phyloP scores from a whole-genome alignment of 2,113 vertebrate genomes.

The Passer montanus region DNA sequence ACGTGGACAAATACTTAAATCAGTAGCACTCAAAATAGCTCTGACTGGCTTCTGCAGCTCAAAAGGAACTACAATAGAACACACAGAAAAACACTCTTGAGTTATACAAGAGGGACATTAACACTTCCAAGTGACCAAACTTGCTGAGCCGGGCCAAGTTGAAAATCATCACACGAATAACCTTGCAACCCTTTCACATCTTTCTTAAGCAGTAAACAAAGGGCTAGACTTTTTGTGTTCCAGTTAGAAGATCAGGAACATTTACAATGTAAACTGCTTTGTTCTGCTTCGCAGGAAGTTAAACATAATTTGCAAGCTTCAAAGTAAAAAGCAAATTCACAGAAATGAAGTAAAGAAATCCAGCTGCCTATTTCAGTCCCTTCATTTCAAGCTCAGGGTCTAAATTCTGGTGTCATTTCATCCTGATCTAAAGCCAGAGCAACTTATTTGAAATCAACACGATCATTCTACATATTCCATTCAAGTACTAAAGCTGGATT shows the following conservation, averaged over 20 bases:
- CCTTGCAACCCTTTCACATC: neutral
- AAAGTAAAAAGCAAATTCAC: neutral
- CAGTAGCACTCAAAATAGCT: constrained; percentile 16
- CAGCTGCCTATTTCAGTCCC: neutral
- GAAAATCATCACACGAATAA: fast-evolving
- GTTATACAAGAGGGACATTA: neutral
- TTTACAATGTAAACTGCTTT: neutral
- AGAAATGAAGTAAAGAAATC: neutral
- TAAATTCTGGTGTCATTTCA: neutral
- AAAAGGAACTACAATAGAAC: neutral
- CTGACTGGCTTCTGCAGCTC: neutral
- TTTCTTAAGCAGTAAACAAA: neutral
- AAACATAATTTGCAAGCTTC: neutral
- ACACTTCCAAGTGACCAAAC: neutral
- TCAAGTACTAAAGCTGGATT: neutral
- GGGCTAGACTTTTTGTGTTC: neutral
- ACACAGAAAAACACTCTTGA: neutral
- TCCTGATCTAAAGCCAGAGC: neutral
- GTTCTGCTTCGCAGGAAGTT: neutral
- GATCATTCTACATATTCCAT: neutral
- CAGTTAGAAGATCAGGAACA: neutral
- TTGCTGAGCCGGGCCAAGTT: neutral
- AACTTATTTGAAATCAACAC: neutral
- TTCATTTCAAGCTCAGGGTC: neutral
- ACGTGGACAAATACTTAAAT: neutral